Evolutionary conservation across 1,140 invertebrate genomes (phyloP), one percentile per base, ranked within the genome.

Genomic region (Monochamus saltuarius): DNA sequence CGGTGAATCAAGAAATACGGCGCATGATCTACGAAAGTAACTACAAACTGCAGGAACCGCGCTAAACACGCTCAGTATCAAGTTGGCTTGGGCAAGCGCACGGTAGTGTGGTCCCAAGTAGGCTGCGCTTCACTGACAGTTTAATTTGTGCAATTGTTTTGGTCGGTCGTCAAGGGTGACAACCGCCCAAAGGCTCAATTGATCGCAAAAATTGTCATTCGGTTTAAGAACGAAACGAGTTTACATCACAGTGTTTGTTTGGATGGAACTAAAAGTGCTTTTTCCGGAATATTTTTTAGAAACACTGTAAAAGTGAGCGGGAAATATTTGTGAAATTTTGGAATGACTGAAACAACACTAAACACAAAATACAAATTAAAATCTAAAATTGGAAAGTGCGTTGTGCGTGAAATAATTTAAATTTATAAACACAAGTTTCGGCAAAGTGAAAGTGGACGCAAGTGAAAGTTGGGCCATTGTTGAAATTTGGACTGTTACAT

Each of bases 1-100:
- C 66, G 65, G 62, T 47, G 36, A 51, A 16, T 17, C 58, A 16
- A 62, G 56, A 56, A 50, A 43, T 60, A 54, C 53, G 58, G 71
- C 72, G 72, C 71, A 71, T 66, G 70, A 58, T 61, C 62, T 50
- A 42, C 55, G 61, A 66, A 60, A 68, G 55, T 62, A 56, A 59
- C 62, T 73, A 68, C 62, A 66, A 73, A 69, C 67, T 64, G 69
- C 62, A 71, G 69, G 70, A 68, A 68, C 36, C 38, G 61, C 37
- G 66, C 67, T 66, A 54, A 72, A 62, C 59, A 68, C 62, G 64
- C 68, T 73, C 69, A 75, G 74, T 75, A 75, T 75, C 69, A 65
- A 74, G 72, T 69, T 68, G 63, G 65, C 71, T 75, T 76, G 74
- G 74, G 74, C 73, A 69, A 76, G 74, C 74, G 74, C 74, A 76